A percentile compares a stretch with the other conserved stretches of the same genome.
Evolutionary conservation across 2,888 invertebrate genomes (phyloP).

Genomic region (Nymphalis c-album): DNA sequence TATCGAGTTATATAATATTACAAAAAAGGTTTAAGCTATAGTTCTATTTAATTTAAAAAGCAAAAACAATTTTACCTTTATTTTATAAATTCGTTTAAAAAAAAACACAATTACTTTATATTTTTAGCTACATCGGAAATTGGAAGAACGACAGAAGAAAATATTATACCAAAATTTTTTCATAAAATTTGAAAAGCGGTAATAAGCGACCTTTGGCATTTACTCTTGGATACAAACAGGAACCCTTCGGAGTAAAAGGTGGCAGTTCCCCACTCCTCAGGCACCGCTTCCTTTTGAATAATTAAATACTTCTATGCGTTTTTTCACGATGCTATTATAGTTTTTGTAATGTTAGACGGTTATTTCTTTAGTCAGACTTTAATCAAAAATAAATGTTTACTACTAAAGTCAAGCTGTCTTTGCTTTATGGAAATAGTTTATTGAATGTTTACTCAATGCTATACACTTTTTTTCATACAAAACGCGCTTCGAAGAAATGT

Average conservation of each 20-base stretch:
- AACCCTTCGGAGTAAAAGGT: constrained; percentile 41
- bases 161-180: constrained; percentile 26
- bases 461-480: background rate
- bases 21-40: no score
- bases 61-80: background rate
- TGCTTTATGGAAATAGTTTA: no score
- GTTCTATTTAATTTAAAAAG: no score
- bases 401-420: no score
- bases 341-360: background rate
- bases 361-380: background rate
- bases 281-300: constrained; percentile 47
- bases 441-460: background rate
- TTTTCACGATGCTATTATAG: constrained; percentile 18
- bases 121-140: constrained; percentile 1
- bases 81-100: background rate
- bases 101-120: background rate
- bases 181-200: constrained; percentile 20
- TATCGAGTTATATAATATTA: no score
- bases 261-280: constrained; percentile 35
- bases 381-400: background rate
- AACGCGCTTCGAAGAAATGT: background rate
- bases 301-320: constrained; percentile 43
- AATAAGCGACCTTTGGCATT: constrained; percentile 57
- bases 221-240: constrained; percentile 45
- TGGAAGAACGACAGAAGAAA: constrained; percentile 21